Base-by-base conservation (phyloP, 2,888 invertebrate genomes). In the Tachina lurida region DNA sequence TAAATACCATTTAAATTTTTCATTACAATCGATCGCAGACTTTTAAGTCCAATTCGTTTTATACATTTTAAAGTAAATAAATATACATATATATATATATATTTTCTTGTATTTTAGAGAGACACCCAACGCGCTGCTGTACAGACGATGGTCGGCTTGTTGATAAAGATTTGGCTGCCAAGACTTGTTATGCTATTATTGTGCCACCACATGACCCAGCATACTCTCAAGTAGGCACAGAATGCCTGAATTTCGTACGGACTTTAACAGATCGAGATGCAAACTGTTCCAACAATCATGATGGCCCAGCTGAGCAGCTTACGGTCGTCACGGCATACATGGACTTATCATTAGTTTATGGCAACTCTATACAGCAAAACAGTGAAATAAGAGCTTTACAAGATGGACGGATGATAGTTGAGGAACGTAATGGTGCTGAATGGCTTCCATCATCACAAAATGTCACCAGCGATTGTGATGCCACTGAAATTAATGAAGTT, bases 291-390 rank as follows among this genome's bases (percentile, higher is more conserved):
- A 94, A 94, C 83, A 92, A 93, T 65, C 90, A 92, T 62, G 88
- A 89, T 2, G 90, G 91, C 3, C 93, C 94, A 83, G 95, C 95
- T 4, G 95, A 96, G 92, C 96, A 96, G 93, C 94, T 96, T 91
- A 91, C 92, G 62, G 89, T 89, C 9, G 93, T 93, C 19, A 92
- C 92, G 10, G 86, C 92, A 3, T 93, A 90, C 89, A 93, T 97
- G 94, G 97, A 97, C 82, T 93, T 96, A 5, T 97, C 97, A 0
- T 92, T 96, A 47, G 96, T 97, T 1, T 98, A 97, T 90, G 97
- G 97, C 1, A 96, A 95, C 85, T 95, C 94, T 4, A 94, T 94
- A 15, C 93, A 94, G 52, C 95, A 96, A 86, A 95, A 95, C 17
- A 93, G 94, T 10, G 94, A 94, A 39, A 93, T 97, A 22, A 94